A percentile compares a stretch with the other conserved stretches of the same genome.
Evolutionary conservation across 1,140 invertebrate species (phyloP).

Genomic region (Sesamia nonagrioides): DNA sequence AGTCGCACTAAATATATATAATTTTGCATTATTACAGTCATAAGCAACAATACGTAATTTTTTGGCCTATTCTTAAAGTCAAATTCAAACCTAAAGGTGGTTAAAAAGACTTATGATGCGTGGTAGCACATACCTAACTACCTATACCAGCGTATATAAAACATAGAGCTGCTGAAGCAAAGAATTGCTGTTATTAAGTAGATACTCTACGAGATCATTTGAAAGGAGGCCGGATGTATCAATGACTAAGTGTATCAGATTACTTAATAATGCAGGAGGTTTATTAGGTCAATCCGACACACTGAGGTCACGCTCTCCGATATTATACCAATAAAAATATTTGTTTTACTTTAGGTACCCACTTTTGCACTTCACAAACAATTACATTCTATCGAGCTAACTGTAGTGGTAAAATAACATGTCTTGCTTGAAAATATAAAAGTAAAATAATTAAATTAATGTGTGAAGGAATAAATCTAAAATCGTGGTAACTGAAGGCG

Average conservation of each 20-base stretch:
- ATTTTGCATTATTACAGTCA: background rate
- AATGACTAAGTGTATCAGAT: constrained; percentile 64
- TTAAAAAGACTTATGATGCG: background rate
- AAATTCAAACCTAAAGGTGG: background rate
- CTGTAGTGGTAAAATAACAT: constrained; percentile 21
- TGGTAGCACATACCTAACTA: background rate
- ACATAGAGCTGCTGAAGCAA: constrained; percentile 19
- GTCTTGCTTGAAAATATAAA: constrained; percentile 38
- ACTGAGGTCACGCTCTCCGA: constrained; percentile 29
- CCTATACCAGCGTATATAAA: background rate
- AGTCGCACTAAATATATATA: too few relatives aligned
- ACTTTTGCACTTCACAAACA: constrained; percentile 21
- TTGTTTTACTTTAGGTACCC: background rate
- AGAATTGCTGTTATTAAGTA: constrained; percentile 45
- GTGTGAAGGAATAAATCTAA: constrained; percentile 78
- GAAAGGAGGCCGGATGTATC: constrained; percentile 70
- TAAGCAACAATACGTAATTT: background rate
- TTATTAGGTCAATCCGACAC: constrained; percentile 55
- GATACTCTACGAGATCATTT: constrained; percentile 49
- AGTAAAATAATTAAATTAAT: constrained; percentile 66
- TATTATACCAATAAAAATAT: constrained; percentile 33
- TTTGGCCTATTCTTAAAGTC: background rate
- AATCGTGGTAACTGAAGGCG: constrained; percentile 61
- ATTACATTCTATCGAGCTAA: constrained; percentile 9
- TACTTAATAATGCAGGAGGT: constrained; percentile 64